Conservation (phyloP, 2,888 invertebrate genomes). For the Onthophagus sagittarius region DNA sequence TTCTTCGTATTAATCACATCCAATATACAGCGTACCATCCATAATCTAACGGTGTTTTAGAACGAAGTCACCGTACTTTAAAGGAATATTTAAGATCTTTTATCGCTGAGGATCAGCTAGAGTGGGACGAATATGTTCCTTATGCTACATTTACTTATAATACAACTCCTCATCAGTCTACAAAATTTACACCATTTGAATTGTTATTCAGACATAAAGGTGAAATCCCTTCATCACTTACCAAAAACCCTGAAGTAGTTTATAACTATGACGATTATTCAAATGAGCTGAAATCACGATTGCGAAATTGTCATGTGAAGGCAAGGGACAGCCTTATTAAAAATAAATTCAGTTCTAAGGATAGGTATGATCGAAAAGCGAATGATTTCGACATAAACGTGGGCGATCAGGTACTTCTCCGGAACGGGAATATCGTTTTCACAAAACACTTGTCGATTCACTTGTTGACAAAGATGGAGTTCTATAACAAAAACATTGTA, state of each 20-base stretch:
- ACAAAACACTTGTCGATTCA: too few relatives aligned
- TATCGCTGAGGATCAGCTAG: conserved; percentile 31
- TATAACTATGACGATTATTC: too few relatives aligned
- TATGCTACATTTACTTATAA: too few relatives aligned
- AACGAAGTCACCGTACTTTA: conserved; percentile 36
- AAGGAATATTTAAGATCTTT: conserved; percentile 36
- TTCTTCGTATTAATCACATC: conserved; percentile 34
- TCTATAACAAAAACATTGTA: too few relatives aligned
- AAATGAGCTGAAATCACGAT: too few relatives aligned
- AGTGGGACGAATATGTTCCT: too few relatives aligned
- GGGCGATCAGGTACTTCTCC: not conserved
- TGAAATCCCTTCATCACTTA: not conserved
- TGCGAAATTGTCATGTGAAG: not conserved
- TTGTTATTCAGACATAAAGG: not conserved
- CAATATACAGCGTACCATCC: conserved; percentile 35
- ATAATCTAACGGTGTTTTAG: conserved; percentile 34
- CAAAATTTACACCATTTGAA: too few relatives aligned
- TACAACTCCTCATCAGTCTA: too few relatives aligned
- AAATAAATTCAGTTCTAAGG: not conserved
- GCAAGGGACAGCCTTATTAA: not conserved
- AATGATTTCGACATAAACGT: not conserved
- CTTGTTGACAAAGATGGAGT: too few relatives aligned
- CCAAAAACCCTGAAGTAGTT: too few relatives aligned
- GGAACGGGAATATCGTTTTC: not conserved
- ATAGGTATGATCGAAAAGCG: not conserved